Evolutionary conservation across 2,113 vertebrate species (phyloP), one percentile per base, ranked within the genome.

Genomic region (Lagopus muta): DNA sequence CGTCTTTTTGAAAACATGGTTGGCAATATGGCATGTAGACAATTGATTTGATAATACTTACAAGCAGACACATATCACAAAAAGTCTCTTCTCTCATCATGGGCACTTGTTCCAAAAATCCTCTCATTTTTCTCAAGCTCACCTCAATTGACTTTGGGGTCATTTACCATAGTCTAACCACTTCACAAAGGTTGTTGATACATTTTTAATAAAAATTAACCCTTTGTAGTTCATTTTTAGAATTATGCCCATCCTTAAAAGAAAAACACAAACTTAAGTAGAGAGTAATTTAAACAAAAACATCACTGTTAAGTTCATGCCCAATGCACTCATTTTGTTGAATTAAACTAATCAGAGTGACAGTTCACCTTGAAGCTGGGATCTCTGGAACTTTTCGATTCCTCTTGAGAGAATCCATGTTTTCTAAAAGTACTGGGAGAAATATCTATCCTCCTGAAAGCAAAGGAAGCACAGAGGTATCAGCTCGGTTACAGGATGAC

Each of bases 371-470:
- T 99, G 98, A 98, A 98, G 98, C 98, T 98, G 97, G 98, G 96
- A 95, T 99, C 99, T 97, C 98, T 98, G 97, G 99, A 98, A 96
- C 97, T 98, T 99, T 99, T 99, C 97, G 98, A 97, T 95, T 99
- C 99, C 94, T 99, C 99, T 97, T 99, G 99, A 97, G 99, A 97
- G 96, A 99, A 99, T 97, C 98, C 98, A 98, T 99, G 99, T 97
- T 99, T 99, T 98, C 98, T 99, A 98, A 99, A 99, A 98, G 99
- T 99, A 99, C 99, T 99, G 96, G 99, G 99, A 98, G 99, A 99
- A 98, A 99, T 99, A 98, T 99, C 99, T 98, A 99, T 99, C 98
- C 99, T 98, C 98, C 99, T 99, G 90, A 12, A 94, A 78, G 86
- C 0, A 58, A 64, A 86, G 13, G 22, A 47, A 66, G 25, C 2